Conservation (phyloP, 2,113 vertebrate species). For the Ammodytes dubius region DNA sequence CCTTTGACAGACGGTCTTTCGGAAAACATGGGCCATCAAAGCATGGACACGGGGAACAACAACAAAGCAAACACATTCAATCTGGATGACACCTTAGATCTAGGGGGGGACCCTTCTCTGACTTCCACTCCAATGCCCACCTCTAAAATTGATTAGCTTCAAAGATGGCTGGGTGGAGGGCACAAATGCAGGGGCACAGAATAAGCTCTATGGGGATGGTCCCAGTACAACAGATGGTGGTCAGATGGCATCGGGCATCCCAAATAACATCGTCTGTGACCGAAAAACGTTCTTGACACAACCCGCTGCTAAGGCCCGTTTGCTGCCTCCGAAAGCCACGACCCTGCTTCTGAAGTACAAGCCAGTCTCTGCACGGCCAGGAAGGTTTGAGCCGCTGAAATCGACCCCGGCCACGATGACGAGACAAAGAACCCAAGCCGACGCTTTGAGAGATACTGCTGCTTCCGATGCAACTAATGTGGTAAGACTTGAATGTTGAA, state of each 20-base stretch:
- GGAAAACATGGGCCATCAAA: not conserved
- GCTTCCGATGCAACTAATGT: constrained; percentile 2
- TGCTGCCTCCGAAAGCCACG: constrained; percentile 23
- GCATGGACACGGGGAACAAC: not conserved
- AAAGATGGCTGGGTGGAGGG: not conserved
- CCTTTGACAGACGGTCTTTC: not conserved
- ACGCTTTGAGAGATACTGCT: constrained; percentile 29
- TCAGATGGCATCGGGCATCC: not conserved
- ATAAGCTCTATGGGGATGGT: constrained; percentile 47
- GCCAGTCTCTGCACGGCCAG: constrained; percentile 18
- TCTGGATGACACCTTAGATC: constrained; percentile 67
- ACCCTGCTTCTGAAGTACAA: constrained; percentile 49
- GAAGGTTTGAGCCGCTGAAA: not conserved
- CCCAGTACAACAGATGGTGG: not conserved
- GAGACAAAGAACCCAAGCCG: constrained; percentile 34
- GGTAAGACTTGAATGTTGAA: constrained; percentile 25
- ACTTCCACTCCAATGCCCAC: constrained; percentile 71
- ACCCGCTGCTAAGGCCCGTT: constrained; percentile 8
- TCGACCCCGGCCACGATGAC: constrained; percentile 36
- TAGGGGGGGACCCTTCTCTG: constrained; percentile 20
- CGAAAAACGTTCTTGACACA: constrained; percentile 53
- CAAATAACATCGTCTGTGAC: constrained; percentile 54
- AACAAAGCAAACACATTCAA: constrained; percentile 41
- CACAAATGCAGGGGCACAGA: constrained; percentile 3
- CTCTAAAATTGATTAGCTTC: constrained; percentile 27